Evolutionary conservation across 2,797 vertebrate species (phyloP), one percentile per base, ranked within the genome.

Genomic region (Miichthys miiuy): DNA sequence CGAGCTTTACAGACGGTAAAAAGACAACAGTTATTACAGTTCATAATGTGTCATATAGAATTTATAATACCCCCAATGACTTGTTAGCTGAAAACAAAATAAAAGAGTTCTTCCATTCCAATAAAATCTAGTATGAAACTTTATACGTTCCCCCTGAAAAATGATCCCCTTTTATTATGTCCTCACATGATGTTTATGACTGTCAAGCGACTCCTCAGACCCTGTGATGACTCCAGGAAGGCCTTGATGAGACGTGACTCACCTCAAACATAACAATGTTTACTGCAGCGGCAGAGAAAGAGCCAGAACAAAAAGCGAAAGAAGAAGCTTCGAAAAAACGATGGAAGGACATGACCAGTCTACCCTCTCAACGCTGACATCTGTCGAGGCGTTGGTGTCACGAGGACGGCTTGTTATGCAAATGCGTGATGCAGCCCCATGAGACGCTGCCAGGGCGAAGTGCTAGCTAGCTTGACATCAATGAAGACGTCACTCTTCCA

Each of bases 321-420:
- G 66, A 68, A 38, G 34, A 38, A 3, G 73, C 54, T 18, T 6
- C 14, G 25, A 72, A 4, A 4, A 52, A 38, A 75, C 76, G 76
- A 88, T 69, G 74, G 76, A 72, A 7, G 74, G 83, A 83, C 64
- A 16, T 0, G 50, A 81, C 38, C 27, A 57, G 77, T 75, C 83
- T 72, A 30, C 58, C 51, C 73, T 86, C 82, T 27, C 71, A 4
- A 21, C 88, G 79, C 76, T 70, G 87, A 88, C 91, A 91, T 90
- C 90, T 94, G 91, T 88, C 81, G 74, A 67, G 84, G 82, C 72
- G 67, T 73, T 11, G 73, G 82, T 80, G 87, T 92, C 90, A 72
- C 7, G 47, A 30, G 75, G 73, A 73, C 4, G 69, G 78, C 86
- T 93, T 92, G 89, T 92, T 90, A 92, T 92, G 90, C 83, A 91